These are phyloP conservation scores for Brienomyrus longianalis DNA, from an alignment of 2,113 vertebrate species.

Conservation along the genomic window DNA sequence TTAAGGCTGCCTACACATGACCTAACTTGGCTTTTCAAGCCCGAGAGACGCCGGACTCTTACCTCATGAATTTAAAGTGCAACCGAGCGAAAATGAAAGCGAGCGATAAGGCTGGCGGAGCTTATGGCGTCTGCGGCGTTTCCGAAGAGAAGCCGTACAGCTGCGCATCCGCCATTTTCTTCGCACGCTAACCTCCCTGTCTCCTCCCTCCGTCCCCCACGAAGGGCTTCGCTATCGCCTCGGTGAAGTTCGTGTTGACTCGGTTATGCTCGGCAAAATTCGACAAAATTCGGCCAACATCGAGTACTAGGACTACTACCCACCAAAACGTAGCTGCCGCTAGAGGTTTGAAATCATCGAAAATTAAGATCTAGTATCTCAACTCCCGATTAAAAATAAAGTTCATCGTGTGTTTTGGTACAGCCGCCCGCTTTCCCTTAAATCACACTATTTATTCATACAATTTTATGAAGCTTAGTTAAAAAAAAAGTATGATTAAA, in stretches of 20 bases:
- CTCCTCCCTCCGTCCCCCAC: conserved; percentile 36
- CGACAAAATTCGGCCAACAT: not conserved
- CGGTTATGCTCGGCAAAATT: not conserved
- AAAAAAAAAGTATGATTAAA: not conserved
- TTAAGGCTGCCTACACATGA: not conserved
- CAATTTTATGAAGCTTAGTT: not conserved
- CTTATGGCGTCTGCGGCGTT: conserved; percentile 70
- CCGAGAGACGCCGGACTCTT: conserved; percentile 24
- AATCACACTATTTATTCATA: not conserved
- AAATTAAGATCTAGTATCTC: not conserved
- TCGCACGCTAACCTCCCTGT: conserved; percentile 47
- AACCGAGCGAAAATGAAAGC: conserved; percentile 69
- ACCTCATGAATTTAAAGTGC: conserved; percentile 90
- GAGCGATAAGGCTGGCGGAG: conserved; percentile 67
- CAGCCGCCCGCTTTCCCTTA: not conserved
- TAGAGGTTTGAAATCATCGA: not conserved
- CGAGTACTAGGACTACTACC: not conserved
- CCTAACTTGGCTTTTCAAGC: not conserved
- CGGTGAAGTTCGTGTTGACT: not conserved
- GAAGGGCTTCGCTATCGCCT: conserved; percentile 22
- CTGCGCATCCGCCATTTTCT: conserved; percentile 83
- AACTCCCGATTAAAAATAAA: not conserved
- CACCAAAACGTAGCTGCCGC: not conserved
- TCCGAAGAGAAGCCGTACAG: conserved; percentile 67
- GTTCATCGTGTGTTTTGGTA: not conserved